Evolutionary conservation across 1,140 invertebrate genomes (phyloP).

Genomic region (Sesamia nonagrioides): DNA sequence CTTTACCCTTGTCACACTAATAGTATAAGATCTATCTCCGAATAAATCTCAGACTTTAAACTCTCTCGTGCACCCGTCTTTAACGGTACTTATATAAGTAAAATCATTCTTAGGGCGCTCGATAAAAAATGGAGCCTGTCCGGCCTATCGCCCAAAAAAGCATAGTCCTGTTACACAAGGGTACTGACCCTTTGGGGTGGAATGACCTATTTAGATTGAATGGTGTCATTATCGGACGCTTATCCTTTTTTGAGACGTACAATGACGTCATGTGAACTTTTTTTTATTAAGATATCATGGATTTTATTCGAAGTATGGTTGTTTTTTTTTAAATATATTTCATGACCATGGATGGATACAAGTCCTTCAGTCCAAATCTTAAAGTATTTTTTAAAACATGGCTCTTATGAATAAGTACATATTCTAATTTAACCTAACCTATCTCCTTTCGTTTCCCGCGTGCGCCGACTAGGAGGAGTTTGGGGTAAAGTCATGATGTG

Average conservation of each 20-base stretch:
- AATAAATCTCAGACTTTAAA: slow-evolving; percentile 58
- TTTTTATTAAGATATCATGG: background rate
- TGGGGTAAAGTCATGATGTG: too few species aligned
- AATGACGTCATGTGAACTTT: background rate
- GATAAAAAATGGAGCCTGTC: slow-evolving; percentile 82
- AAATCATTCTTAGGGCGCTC: slow-evolving; percentile 74
- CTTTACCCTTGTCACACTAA: background rate
- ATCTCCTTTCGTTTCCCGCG: too few species aligned
- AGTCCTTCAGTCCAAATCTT: too few species aligned
- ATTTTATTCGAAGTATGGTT: background rate
- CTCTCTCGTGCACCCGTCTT: slow-evolving; percentile 56
- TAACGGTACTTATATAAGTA: slow-evolving; percentile 84
- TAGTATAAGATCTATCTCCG: slow-evolving; percentile 54
- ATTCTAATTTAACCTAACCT: too few species aligned
- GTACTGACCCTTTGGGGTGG: slow-evolving; percentile 80
- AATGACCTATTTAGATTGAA: slow-evolving; percentile 84
- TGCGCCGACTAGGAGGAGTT: too few species aligned
- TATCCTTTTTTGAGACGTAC: background rate
- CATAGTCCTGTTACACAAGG: slow-evolving; percentile 80
- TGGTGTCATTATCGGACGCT: slow-evolving; percentile 72
- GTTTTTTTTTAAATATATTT: too few species aligned
- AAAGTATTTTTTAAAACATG: too few species aligned
- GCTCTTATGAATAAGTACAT: too few species aligned
- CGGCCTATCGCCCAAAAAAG: slow-evolving; percentile 72
- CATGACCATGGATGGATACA: too few species aligned